A percentile compares a stretch with the other conserved stretches of the same genome.
These are phyloP conservation scores for Castor canadensis DNA, from an alignment of 2,113 vertebrate genomes.

Conservation along the genomic window DNA sequence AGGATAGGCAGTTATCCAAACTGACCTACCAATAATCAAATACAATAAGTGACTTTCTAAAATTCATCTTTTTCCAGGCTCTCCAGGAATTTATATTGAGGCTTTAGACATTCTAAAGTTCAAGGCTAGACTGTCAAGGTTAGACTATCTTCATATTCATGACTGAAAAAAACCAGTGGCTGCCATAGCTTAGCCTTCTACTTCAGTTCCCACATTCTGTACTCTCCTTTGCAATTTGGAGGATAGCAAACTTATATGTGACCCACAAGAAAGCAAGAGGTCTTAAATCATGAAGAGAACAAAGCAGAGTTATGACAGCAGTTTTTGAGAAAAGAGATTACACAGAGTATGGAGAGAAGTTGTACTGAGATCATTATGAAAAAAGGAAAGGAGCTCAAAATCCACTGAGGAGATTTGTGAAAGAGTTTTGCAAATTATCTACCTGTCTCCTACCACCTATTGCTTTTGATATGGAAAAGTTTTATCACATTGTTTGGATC, in stretches of 20 bases:
- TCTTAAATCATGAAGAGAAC: background rate
- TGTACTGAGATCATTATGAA: background rate
- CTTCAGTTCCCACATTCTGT: background rate
- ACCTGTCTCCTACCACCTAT: background rate
- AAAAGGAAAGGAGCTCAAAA: background rate
- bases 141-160: background rate
- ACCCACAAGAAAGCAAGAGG: background rate
- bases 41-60: background rate
- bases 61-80: background rate
- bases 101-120: background rate
- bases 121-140: conserved; percentile 28
- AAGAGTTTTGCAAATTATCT: conserved; percentile 3
- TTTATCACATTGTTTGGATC: conserved; percentile 33
- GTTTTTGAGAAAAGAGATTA: conserved; percentile 37
- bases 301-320: background rate
- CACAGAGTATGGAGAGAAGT: background rate
- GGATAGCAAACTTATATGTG: background rate
- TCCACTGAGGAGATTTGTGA: background rate
- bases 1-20: background rate
- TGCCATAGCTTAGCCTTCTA: background rate
- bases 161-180: background rate
- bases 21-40: background rate
- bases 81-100: background rate
- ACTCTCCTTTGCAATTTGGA: background rate
- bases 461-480: background rate